Base-by-base conservation (phyloP, 2,888 invertebrate species). In the Cephonodes hylas region DNA sequence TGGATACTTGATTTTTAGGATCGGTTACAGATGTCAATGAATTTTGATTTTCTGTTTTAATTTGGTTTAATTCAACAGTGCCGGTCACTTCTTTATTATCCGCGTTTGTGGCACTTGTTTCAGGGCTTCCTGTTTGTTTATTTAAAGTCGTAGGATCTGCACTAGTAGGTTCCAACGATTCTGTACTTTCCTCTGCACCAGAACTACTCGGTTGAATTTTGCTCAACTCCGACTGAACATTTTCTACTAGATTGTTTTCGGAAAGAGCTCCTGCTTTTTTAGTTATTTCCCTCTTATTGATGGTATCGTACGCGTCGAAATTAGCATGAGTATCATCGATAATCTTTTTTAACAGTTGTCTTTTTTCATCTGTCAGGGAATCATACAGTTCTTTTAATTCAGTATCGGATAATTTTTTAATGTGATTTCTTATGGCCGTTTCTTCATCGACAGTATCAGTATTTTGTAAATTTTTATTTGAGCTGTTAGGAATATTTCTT, bases 261-360 rank as follows among this genome's bases (percentile, higher is more conserved):
- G 89, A 88, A 22, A 85, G 80, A 34, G 88, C 88, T 5, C 82
- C 88, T 23, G 87, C 86, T 74, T 91, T 92, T 64, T 91, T 91
- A 5, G 88, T 90, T 60, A 91, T 91, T 82, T 91, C 92, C 66
- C 91, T 80, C 77, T 92, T 92, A 66, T 80, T 87, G 22, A 87
- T 67, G 42, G 45, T 71, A 2, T 77, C 78, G 57, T 69, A 66
- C 46, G 57, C 62, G 22, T 63, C 71, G 22, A 80, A 74, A 42
- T 59, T 27, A 5, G 64, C 15, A 59, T 76, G 74, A 8, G 65
- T 68, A 22, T 83, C 82, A 34, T 83, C 85, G 27, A 92, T 89
- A 3, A 91, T 88, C 72, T 84, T 86, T 69, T 85, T 87, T 42
- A 92, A 76, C 3, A 92, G 76, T 23, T 75, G 74, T 69, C 80